Conservation (phyloP, 37 sponge, comb jelly and placozoan genomes). For the Ephydatia muelleri region DNA sequence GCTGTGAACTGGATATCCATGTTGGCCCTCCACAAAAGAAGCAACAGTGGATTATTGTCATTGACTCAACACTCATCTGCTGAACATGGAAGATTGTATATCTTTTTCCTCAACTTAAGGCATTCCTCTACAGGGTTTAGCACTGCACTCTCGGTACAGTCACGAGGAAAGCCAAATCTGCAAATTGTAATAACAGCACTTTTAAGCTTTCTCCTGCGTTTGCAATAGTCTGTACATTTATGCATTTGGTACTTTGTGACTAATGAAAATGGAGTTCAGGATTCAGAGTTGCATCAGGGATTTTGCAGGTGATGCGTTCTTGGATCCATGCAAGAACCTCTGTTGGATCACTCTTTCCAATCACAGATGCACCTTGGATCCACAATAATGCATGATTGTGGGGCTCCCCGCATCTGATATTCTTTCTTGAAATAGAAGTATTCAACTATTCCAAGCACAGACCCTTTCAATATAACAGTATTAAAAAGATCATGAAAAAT, state of each 20-base stretch:
- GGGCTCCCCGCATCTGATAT: too few relatives aligned
- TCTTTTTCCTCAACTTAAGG: slow-evolving; percentile 26
- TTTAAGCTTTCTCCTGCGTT: slow-evolving; percentile 13
- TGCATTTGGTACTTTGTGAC: slow-evolving; percentile 44
- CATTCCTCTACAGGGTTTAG: slow-evolving; percentile 28
- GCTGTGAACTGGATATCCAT: slow-evolving; percentile 51
- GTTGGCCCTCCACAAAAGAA: slow-evolving; percentile 63
- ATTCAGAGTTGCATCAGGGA: slow-evolving; percentile 40
- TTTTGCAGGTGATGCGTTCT: slow-evolving; percentile 59
- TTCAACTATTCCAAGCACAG: too few relatives aligned
- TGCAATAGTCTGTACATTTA: slow-evolving; percentile 39
- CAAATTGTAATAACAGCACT: slow-evolving; percentile 28
- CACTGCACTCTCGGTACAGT: neutral
- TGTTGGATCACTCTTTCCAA: too few relatives aligned
- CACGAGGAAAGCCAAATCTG: slow-evolving; percentile 56
- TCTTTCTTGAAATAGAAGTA: too few relatives aligned
- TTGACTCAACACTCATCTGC: slow-evolving; percentile 42
- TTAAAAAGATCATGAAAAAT: slow-evolving; percentile 29
- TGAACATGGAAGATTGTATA: slow-evolving; percentile 36
- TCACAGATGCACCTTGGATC: too few relatives aligned
- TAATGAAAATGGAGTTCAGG: slow-evolving; percentile 57
- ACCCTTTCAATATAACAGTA: too few relatives aligned
- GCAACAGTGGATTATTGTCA: slow-evolving; percentile 61
- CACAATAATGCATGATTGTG: too few relatives aligned
- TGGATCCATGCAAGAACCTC: too few relatives aligned